Percentiles rank a stretch among this genome's conserved stretches.
These are phyloP conservation scores for Cephalopachus bancanus DNA, from an alignment of 2,797 vertebrate species.

Conservation along the genomic window DNA sequence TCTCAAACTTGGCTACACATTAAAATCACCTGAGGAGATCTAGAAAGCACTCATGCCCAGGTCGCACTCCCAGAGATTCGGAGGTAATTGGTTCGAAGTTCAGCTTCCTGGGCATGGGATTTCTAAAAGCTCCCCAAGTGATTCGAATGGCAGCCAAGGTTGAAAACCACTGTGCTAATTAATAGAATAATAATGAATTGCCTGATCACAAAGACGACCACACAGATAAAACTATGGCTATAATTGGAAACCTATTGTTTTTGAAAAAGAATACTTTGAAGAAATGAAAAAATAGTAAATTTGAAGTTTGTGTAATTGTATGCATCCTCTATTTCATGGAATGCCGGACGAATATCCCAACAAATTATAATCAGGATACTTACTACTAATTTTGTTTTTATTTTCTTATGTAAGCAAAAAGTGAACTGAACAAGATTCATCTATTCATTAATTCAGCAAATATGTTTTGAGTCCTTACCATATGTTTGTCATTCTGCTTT, in stretches of 20 bases:
- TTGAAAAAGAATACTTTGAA: conserved; percentile 55
- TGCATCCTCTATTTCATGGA: conserved; percentile 41
- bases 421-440: conserved; percentile 47
- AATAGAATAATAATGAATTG: conserved; percentile 77
- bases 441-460: conserved; percentile 50
- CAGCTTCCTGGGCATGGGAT: conserved; percentile 50
- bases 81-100: conserved; percentile 73
- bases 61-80: conserved; percentile 49
- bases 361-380: conserved; percentile 41
- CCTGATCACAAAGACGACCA: conserved; percentile 65
- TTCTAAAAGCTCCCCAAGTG: conserved; percentile 75
- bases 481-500: neutral
- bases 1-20: conserved; percentile 59
- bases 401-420: conserved; percentile 46
- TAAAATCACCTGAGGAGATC: conserved; percentile 69
- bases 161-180: conserved; percentile 78
- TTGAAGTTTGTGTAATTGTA: conserved; percentile 15
- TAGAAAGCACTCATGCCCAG: conserved; percentile 39
- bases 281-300: conserved; percentile 57
- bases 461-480: neutral
- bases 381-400: conserved; percentile 34
- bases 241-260: conserved; percentile 50
- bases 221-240: conserved; percentile 48
- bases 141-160: conserved; percentile 67
- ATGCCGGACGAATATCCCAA: neutral